Evolutionary conservation across 2,113 vertebrate species (phyloP), one percentile per base, ranked within the genome.

Genomic region (Potamarius usumacintae): DNA sequence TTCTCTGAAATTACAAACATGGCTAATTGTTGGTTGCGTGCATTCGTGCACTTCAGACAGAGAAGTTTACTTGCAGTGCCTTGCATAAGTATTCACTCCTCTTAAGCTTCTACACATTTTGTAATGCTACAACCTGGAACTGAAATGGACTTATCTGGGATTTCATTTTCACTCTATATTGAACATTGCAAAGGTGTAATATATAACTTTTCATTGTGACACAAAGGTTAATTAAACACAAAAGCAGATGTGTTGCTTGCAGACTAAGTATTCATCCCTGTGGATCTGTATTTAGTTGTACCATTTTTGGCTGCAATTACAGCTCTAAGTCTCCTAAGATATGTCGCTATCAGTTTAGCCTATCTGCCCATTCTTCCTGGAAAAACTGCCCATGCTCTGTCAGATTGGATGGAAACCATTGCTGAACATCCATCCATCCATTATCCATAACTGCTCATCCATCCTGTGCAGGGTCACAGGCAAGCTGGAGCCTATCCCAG

Each of bases 201-300:
- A 27, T 55, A 55, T 79, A 42, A 20, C 48, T 72, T 76, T 12
- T 18, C 58, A 57, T 10, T 42, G 25, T 62, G 17, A 60, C 27
- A 80, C 78, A 80, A 30, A 55, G 74, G 74, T 15, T 78, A 78
- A 53, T 25, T 78, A 78, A 80, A 80, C 50, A 53, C 25, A 55
- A 7, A n/a, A 15, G 25, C 25, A 55, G 76, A 78, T 8, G 48
- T 76, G 72, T 25, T 25, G 10, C 48, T 52, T 52, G n/a, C 25
- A 79, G 42, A 42, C 42, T 55, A 34, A 60, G 17, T 11, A 62
- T 48, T 48, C 30, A 48, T 6, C 20, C 57, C 52, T 10, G 0
- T 48, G 18, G 57, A 57, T 42, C 79, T 12, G 9, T 34, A 60
- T 60, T 9, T 60, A 81, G 17, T 60, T 42, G 4, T 42, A 58